A percentile compares a stretch with the other conserved stretches of the same genome.
Conservation (phyloP, 2,113 vertebrate species). For the Rynchops niger region DNA sequence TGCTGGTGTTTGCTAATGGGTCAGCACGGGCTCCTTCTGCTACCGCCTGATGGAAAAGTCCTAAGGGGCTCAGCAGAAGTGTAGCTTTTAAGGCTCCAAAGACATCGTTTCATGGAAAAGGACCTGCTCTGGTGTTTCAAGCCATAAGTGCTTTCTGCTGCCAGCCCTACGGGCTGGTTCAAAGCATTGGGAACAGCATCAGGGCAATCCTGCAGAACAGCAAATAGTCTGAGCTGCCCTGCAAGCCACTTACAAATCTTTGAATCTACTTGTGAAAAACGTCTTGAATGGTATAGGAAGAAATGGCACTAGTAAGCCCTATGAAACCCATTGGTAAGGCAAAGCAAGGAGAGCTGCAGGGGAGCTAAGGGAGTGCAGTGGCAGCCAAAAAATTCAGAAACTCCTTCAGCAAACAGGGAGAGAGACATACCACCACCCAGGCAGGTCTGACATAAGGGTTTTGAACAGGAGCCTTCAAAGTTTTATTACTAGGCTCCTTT, state of each 20-base stretch:
- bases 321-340: neutral
- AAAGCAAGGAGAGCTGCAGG: constrained; percentile 13
- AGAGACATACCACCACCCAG: constrained; percentile 49
- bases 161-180: neutral
- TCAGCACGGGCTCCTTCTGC: neutral
- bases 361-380: neutral
- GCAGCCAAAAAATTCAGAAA: constrained; percentile 41
- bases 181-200: neutral
- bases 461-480: constrained; percentile 48
- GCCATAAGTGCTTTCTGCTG: neutral
- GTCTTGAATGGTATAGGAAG: neutral
- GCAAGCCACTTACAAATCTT: neutral
- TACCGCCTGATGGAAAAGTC: neutral
- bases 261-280: neutral
- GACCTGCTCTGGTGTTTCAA: neutral
- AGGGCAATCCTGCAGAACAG: neutral
- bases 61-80: neutral
- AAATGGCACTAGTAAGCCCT: neutral
- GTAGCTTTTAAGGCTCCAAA: neutral
- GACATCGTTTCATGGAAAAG: neutral
- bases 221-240: neutral
- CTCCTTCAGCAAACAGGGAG: constrained; percentile 43
- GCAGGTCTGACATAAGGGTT: constrained; percentile 50
- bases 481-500: constrained; percentile 55
- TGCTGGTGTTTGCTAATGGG: neutral